Conservation (phyloP, 2,888 invertebrate species). For the Lamellibrachia satsuma region DNA sequence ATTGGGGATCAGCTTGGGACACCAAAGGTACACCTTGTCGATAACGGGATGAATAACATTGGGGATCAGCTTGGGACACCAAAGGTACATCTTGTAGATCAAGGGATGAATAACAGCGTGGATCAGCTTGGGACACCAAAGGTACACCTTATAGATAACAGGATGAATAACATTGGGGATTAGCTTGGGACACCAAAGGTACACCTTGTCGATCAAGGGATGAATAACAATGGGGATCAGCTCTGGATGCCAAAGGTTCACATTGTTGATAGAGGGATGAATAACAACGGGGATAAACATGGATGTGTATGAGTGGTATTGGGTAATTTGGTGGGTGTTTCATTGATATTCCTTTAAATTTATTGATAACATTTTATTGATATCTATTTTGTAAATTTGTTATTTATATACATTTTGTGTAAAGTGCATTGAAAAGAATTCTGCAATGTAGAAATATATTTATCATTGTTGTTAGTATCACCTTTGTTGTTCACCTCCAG, state of each 20-base stretch:
- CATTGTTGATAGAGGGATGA: not conserved
- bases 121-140: not conserved
- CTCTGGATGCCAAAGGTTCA: not conserved
- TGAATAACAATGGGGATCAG: not conserved
- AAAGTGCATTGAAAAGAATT: no score
- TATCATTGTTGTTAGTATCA: no score
- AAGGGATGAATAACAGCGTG: not conserved
- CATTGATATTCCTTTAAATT: no score
- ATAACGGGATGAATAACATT: not conserved
- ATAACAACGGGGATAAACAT: not conserved
- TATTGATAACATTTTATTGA: no score
- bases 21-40: not conserved
- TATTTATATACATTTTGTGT: no score
- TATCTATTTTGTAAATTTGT: no score
- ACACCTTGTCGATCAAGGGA: not conserved
- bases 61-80: not conserved
- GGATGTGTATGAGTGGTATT: not conserved
- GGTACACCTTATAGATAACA: not conserved
- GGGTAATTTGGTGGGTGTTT: no score
- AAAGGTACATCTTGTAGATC: not conserved
- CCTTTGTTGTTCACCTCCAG: not conserved
- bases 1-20: not conserved
- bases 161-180: not conserved
- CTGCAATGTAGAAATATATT: no score
- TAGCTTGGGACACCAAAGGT: not conserved